Evolutionary conservation across 2,113 vertebrate genomes (phyloP).

Genomic region (Fregata magnificens): DNA sequence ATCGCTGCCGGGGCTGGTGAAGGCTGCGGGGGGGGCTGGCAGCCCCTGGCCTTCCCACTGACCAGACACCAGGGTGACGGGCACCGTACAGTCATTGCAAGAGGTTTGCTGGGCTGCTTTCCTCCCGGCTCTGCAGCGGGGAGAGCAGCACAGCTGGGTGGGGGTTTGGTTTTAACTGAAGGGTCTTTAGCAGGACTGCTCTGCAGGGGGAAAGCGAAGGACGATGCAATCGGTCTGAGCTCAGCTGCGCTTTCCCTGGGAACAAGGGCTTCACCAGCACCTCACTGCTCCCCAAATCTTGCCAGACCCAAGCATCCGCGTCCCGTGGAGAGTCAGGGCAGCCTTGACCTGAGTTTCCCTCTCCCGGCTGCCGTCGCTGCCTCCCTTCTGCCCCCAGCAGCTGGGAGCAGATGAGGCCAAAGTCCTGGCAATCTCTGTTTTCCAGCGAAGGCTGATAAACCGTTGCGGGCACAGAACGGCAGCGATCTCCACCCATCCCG

Average conservation of each 20-base stretch:
- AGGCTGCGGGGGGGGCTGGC: neutral
- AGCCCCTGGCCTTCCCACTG: neutral
- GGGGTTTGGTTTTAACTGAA: neutral
- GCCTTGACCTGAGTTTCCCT: slow-evolving; percentile 33
- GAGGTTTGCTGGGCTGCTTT: neutral
- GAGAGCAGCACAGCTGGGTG: neutral
- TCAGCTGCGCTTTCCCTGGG: neutral
- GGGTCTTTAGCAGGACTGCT: neutral
- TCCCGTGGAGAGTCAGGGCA: neutral
- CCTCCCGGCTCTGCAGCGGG: accelerated
- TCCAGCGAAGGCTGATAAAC: neutral
- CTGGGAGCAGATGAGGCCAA: slow-evolving; percentile 36
- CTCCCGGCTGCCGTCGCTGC: neutral
- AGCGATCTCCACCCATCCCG: neutral
- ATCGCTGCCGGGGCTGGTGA: neutral
- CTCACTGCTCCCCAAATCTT: neutral
- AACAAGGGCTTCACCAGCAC: neutral
- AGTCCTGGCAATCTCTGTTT: neutral
- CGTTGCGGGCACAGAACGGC: accelerated
- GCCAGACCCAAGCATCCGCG: neutral
- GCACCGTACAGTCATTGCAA: accelerated
- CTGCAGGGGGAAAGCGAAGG: neutral
- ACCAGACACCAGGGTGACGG: neutral
- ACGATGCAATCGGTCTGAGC: accelerated
- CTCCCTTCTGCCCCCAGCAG: neutral